phyloP scores from a whole-genome alignment of 2,797 vertebrate species.

The Myotis pilosus region DNA sequence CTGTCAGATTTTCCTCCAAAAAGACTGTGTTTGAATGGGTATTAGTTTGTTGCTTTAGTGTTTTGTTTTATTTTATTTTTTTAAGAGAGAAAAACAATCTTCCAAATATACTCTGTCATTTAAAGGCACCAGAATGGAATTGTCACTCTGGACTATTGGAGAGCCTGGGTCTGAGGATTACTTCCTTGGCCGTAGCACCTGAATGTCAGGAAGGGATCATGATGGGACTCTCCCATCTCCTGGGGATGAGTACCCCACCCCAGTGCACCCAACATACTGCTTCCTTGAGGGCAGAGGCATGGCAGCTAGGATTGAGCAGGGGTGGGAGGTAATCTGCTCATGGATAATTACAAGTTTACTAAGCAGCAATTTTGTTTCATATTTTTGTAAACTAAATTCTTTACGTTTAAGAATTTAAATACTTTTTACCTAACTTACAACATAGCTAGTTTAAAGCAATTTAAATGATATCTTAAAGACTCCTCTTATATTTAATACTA shows the following conservation, averaged over 20 bases:
- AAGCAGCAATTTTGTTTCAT: too few species aligned
- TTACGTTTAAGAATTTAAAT: not conserved
- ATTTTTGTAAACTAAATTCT: not conserved
- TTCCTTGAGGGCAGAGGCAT: not conserved
- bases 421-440: not conserved
- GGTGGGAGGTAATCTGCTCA: not conserved
- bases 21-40: not conserved
- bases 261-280: not conserved
- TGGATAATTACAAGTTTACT: not conserved
- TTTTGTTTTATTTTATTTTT: not conserved
- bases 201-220: too few species aligned
- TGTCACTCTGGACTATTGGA: not conserved
- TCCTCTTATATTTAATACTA: not conserved
- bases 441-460: not conserved
- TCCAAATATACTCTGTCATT: not conserved
- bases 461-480: not conserved
- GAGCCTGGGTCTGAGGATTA: not conserved
- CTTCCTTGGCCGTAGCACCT: accelerated
- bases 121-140: not conserved
- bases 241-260: not conserved
- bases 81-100: not conserved
- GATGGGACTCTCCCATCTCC: not conserved
- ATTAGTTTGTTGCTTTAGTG: not conserved
- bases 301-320: not conserved
- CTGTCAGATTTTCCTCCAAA: not conserved